phyloP scores from a whole-genome alignment of 1,140 invertebrate species.

The Drosophila varians region DNA sequence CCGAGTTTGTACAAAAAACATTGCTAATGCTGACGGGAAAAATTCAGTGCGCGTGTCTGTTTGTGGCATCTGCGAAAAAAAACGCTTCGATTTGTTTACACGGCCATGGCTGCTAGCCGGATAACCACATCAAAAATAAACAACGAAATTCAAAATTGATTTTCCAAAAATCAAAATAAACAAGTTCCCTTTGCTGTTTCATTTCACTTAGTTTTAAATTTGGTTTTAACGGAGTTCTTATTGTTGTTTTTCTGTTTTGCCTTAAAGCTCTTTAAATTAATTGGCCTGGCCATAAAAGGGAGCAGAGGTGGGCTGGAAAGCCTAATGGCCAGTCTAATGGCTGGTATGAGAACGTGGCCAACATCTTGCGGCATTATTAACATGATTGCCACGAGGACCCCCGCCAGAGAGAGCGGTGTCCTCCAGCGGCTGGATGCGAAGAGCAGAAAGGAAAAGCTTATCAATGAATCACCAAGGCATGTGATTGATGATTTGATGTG shows the following conservation, averaged over 20 bases:
- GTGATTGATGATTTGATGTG: constrained; percentile 78
- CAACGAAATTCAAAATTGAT: constrained; percentile 73
- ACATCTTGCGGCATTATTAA: constrained; percentile 74
- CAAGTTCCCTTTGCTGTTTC: constrained; percentile 47
- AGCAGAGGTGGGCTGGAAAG: not conserved
- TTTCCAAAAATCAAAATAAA: constrained; percentile 78
- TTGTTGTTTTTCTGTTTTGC: constrained; percentile 22
- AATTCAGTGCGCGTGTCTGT: constrained; percentile 38
- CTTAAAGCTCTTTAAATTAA: constrained; percentile 64
- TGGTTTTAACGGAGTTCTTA: constrained; percentile 27
- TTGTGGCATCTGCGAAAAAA: constrained; percentile 68
- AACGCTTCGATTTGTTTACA: constrained; percentile 75
- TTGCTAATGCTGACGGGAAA: not conserved
- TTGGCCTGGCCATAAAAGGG: constrained; percentile 11
- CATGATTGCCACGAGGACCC: constrained; percentile 64
- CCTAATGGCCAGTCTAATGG: constrained; percentile 60
- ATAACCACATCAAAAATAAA: constrained; percentile 81
- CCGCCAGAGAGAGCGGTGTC: constrained; percentile 5
- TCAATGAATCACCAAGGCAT: constrained; percentile 79
- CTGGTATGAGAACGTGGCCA: constrained; percentile 25
- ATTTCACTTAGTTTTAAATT: constrained; percentile 24
- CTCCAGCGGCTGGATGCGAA: constrained; percentile 1
- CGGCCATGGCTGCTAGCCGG: constrained; percentile 55
- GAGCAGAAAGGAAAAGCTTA: constrained; percentile 50
- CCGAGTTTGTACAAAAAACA: constrained; percentile 5